Conservation (phyloP, 2,113 vertebrate genomes). For the Gavia stellata region DNA sequence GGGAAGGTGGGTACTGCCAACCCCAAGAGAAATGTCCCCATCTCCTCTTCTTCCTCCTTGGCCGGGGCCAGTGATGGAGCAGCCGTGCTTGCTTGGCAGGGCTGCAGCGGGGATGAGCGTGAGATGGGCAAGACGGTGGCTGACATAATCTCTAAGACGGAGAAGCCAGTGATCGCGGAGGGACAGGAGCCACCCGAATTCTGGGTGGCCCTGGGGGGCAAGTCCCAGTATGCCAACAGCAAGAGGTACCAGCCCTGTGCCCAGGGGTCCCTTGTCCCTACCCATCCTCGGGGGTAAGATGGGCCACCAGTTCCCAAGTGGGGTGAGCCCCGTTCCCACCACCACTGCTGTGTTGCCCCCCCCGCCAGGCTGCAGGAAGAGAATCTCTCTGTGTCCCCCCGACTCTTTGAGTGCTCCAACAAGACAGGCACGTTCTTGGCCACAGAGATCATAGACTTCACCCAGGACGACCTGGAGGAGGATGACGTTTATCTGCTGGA, state of each 20-base stretch:
- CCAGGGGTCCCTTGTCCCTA: background rate
- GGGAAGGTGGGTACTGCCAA: conserved; percentile 75
- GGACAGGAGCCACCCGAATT: conserved; percentile 87
- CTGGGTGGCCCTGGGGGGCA: conserved; percentile 85
- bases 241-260: conserved; percentile 73
- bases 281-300: background rate
- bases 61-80: background rate
- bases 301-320: background rate
- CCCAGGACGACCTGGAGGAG: conserved; percentile 83
- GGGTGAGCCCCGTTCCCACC: background rate
- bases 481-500: conserved; percentile 83
- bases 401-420: conserved; percentile 88
- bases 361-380: conserved; percentile 78
- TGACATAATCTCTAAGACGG: conserved; percentile 76
- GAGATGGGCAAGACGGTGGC: conserved; percentile 83
- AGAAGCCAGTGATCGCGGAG: conserved; percentile 83
- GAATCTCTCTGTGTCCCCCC: conserved; percentile 51
- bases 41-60: background rate
- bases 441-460: conserved; percentile 80
- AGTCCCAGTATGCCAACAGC: conserved; percentile 79
- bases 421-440: conserved; percentile 81
- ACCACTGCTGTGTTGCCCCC: fast-evolving
- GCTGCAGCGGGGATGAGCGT: conserved; percentile 85
- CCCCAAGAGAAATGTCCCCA: background rate
- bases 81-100: conserved; percentile 55